These are phyloP conservation scores for Epinotia brunnichana DNA, from an alignment of 2,888 invertebrate genomes.

Conservation along the genomic window DNA sequence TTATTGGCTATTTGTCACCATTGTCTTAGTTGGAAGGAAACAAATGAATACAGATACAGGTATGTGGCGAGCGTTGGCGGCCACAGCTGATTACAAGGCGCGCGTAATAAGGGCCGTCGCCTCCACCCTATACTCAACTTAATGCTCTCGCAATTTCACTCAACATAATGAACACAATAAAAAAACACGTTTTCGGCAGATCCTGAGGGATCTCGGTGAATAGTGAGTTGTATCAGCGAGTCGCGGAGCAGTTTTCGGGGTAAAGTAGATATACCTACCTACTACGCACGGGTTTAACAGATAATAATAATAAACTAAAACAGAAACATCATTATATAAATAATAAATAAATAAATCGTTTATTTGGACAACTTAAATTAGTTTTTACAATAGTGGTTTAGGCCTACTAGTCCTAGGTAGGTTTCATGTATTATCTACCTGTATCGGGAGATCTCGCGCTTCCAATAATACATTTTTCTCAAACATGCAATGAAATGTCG, in stretches of 20 bases:
- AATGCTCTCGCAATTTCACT: conserved; percentile 84
- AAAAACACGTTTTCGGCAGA: conserved; percentile 73
- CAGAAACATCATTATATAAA: too few relatives aligned
- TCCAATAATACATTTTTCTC: too few relatives aligned
- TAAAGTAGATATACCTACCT: neutral
- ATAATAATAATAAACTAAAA: too few relatives aligned
- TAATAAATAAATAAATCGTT: too few relatives aligned
- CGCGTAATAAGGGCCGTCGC: conserved; percentile 72
- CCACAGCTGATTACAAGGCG: conserved; percentile 78
- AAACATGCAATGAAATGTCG: too few relatives aligned
- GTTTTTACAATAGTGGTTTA: too few relatives aligned
- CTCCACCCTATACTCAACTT: conserved; percentile 82
- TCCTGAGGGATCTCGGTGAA: conserved; percentile 57
- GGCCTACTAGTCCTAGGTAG: too few relatives aligned
- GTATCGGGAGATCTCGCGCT: too few relatives aligned
- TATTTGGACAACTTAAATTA: too few relatives aligned
- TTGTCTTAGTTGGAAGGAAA: conserved; percentile 53
- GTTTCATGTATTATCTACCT: too few relatives aligned
- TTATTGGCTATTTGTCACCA: conserved; percentile 41
- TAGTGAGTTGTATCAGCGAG: conserved; percentile 30
- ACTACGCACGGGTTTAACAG: too few relatives aligned
- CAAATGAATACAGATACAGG: conserved; percentile 57
- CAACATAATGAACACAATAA: conserved; percentile 81
- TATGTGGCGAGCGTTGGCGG: conserved; percentile 63
- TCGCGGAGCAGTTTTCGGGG: neutral